Evolutionary conservation across 2,113 vertebrate species (phyloP).

Genomic region (Aramus guarauna): DNA sequence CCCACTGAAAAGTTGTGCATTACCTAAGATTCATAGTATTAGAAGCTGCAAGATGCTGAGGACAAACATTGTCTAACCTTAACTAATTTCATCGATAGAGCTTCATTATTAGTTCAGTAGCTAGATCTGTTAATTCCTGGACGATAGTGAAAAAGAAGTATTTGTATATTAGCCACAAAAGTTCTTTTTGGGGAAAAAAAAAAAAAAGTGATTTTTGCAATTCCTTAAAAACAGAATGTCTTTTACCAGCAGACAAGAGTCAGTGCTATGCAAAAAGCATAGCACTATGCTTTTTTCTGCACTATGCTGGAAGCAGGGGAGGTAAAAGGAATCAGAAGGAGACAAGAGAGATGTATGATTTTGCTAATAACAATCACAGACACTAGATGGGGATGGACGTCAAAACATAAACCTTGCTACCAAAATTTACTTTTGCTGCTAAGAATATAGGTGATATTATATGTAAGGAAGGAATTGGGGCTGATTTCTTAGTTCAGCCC

Average conservation of each 20-base stretch:
- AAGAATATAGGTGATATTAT: background rate
- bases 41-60: background rate
- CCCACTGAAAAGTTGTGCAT: background rate
- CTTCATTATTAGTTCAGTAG: background rate
- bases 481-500: background rate
- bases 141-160: background rate
- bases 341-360: background rate
- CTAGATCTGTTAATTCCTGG: background rate
- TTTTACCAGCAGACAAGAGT: background rate
- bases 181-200: too few species aligned
- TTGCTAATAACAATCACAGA: background rate
- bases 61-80: background rate
- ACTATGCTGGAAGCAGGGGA: rapidly evolving
- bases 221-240: background rate
- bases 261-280: background rate
- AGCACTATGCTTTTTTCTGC: background rate
- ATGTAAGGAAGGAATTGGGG: background rate
- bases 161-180: background rate
- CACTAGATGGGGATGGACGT: slow-evolving; percentile 1
- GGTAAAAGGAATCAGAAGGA: background rate
- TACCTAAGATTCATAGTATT: background rate
- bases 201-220: background rate
- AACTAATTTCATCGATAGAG: background rate
- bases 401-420: background rate
- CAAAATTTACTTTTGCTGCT: background rate